These are phyloP conservation scores for Troides oblongomaculatus DNA, from an alignment of 2,888 invertebrate species.

Conservation along the genomic window DNA sequence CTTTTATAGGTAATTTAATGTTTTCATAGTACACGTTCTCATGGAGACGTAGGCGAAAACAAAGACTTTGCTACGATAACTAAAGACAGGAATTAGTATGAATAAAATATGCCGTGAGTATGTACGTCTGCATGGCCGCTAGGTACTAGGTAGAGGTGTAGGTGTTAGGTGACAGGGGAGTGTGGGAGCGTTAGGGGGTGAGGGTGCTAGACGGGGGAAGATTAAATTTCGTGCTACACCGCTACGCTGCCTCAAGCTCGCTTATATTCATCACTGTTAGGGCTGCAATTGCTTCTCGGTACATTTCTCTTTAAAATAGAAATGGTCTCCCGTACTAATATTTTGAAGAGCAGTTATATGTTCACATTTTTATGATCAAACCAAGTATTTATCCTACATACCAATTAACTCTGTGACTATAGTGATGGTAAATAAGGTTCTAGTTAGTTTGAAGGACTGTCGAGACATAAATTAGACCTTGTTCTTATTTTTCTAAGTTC, in stretches of 20 bases:
- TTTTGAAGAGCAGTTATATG: neutral
- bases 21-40: conserved; percentile 50
- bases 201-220: conserved; percentile 72
- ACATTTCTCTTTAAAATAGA: conserved; percentile 39
- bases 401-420: neutral
- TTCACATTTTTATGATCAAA: neutral
- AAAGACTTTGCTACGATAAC: conserved; percentile 38
- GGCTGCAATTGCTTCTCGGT: conserved; percentile 62
- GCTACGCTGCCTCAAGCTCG: conserved; percentile 59
- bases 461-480: too few species aligned
- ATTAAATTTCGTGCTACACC: conserved; percentile 74
- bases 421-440: neutral
- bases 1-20: conserved; percentile 29
- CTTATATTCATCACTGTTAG: conserved; percentile 71
- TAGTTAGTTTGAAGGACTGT: too few species aligned
- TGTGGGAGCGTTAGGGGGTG: conserved; percentile 20
- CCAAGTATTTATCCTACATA: neutral
- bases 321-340: neutral
- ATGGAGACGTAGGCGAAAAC: conserved; percentile 61
- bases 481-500: too few species aligned
- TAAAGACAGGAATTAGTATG: conserved; percentile 51
- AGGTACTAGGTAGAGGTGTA: conserved; percentile 30
- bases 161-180: conserved; percentile 28
- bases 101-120: conserved; percentile 45
- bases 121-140: conserved; percentile 14